Evolutionary conservation across 2,888 invertebrate genomes (phyloP), one percentile per base, ranked within the genome.

Genomic region (Chironomus riparius): DNA sequence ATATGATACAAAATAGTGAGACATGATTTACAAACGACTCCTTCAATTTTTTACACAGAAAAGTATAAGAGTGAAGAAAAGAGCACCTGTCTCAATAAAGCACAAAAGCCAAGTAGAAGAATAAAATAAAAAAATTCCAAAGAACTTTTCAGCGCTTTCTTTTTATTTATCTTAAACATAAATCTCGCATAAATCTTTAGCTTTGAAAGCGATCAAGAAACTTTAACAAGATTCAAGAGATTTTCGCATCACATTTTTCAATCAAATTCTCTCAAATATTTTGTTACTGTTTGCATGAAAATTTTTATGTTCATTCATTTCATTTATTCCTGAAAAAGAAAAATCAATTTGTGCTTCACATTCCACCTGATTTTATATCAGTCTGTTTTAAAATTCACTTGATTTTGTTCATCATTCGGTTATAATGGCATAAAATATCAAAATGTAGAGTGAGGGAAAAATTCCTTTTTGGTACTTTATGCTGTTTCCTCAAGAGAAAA

Each of bases 161-260:
- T 65, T 65, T 21, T 62, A 62, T 62, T 62, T 18, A 62, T 65
- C 65, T 22, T 21, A 65, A 65, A 21, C 65, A 65, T 65, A 65
- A 65, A 65, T 65, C 65, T 65, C 24, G 24, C 65, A 65, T 65
- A 65, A 65, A 65, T 65, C 65, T 65, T 65, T 65, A 13, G 10
- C 22, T 24, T 21, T 24, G 21, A 24, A 24, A 24, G 65, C 65
- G 65, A 65, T 24, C 21, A 65, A 65, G 24, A 65, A 65, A 24
- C 21, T 65, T 24, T 65, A 24, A 24, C 65, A 65, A 65, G 56
- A 65, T 24, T 24, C 12, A 65, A 65, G 65, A 24, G 24, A 65
- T 65, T 24, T 24, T 22, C 21, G 1, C 65, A 24, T 24, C 21
- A 65, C 24, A 24, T 65, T 65, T 65, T 24, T 65, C 65, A 24